Evolutionary conservation across 92 coral and sea anemone genomes (phyloP), one percentile per base, ranked within the genome.

Genomic region (Chrysogorgia sp.): DNA sequence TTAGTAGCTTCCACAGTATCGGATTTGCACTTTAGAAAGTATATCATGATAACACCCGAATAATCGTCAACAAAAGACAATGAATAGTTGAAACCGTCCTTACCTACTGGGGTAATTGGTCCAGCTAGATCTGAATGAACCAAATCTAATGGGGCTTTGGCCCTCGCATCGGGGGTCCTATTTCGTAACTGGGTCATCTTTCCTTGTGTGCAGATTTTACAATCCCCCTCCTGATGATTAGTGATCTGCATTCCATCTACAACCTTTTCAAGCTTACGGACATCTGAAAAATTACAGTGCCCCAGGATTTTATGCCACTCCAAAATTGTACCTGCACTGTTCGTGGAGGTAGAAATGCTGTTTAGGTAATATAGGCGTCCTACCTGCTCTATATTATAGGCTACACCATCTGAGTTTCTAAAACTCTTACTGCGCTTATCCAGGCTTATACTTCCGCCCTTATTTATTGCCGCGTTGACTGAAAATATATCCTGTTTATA

Each of bases 401-500:
- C 26, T 53, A 69, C 79, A 17, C 45, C n/a, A n/a, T n/a, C n/a
- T n/a, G n/a, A n/a, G n/a, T n/a, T n/a, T n/a, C n/a, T n/a, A n/a
- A n/a, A n/a, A n/a, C n/a, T n/a, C n/a, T n/a, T n/a, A n/a, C n/a
- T 34, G 29, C 49, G 58, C 80, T 66, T 76, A 57, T 71, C 83
- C 67, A 84, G 58, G 58, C 75, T 84, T 28, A 68, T 56, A 56
- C 74, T 77, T 9, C 78, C 76, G 32, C 88, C 83, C 57, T 77
- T 74, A 20, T 77, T 72, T 29, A 76, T 60, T 31, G 83, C 88
- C 12, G 88, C 88, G 2, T 81, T 75, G 45, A 84, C 84, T 58
- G 88, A 78, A 62, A 84, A 84, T 40, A 84, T 84, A 84, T 84
- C 67, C 63, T 78, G 88, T 62, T 69, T 58, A 66, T 78, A 74